Conservation (phyloP, 1,140 invertebrate genomes). For the Spodoptera frugiperda region DNA sequence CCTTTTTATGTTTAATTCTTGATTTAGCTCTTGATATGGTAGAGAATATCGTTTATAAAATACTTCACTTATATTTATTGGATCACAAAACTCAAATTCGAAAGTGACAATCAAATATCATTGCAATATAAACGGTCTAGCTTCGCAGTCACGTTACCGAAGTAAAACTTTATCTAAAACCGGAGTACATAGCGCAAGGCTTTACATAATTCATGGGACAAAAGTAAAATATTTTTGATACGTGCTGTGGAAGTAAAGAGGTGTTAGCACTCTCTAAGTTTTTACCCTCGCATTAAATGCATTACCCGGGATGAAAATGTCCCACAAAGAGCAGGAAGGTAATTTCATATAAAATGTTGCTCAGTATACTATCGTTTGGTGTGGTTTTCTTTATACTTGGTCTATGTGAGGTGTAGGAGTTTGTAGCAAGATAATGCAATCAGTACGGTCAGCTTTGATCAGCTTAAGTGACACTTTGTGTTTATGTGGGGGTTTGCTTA, state of each 20-base stretch:
- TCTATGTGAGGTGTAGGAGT: not conserved
- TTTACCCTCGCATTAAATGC: slow-evolving; percentile 7
- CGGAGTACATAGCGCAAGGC: slow-evolving; percentile 21
- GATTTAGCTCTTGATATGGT: too few species aligned
- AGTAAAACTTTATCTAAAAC: slow-evolving; percentile 22
- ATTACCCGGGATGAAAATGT: slow-evolving; percentile 14
- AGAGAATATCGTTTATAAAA: too few species aligned
- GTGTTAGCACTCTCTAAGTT: slow-evolving; percentile 4
- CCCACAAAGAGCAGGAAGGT: slow-evolving; percentile 4
- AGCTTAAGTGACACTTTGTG: slow-evolving; percentile 19
- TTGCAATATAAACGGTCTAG: too few species aligned
- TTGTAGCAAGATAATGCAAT: slow-evolving; percentile 36
- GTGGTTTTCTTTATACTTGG: slow-evolving; percentile 2
- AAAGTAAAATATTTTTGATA: slow-evolving; percentile 24
- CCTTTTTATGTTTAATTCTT: too few species aligned
- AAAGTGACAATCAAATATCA: too few species aligned
- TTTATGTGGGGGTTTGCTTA: slow-evolving; percentile 18
- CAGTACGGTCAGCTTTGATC: slow-evolving; percentile 17
- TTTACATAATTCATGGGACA: slow-evolving; percentile 23
- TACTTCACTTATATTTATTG: too few species aligned
- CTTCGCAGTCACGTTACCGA: not conserved
- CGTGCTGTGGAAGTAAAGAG: slow-evolving; percentile 14
- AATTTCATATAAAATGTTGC: not conserved
- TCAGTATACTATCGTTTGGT: not conserved
- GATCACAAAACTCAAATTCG: too few species aligned